phyloP scores from a whole-genome alignment of 2,888 invertebrate genomes.

The Coelopa pilipes region DNA sequence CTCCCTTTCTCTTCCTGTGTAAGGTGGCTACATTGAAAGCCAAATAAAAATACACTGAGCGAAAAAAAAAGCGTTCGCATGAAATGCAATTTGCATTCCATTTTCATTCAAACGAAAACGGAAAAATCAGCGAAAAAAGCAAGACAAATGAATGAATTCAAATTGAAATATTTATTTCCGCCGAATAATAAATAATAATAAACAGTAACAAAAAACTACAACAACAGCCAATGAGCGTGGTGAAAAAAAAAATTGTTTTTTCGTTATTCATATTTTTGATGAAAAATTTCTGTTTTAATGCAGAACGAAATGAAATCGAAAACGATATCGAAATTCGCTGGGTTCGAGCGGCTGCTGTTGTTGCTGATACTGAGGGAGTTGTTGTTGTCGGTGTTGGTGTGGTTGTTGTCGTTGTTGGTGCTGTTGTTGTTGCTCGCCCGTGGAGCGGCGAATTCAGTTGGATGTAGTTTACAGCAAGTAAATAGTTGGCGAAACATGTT shows the following conservation, averaged over 20 bases:
- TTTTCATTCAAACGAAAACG: neutral
- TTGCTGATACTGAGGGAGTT: too few species aligned
- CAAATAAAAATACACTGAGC: neutral
- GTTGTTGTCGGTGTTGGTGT: too few species aligned
- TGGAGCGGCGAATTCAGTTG: neutral
- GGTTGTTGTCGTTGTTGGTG: too few species aligned
- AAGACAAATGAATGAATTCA: constrained; percentile 2
- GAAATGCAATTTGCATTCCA: neutral
- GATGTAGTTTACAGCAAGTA: neutral
- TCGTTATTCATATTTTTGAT: neutral
- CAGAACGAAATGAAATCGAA: neutral
- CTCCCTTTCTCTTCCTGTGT: neutral
- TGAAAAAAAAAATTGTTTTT: neutral
- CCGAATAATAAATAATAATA: constrained; percentile 16
- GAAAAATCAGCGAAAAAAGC: neutral
- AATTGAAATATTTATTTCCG: constrained; percentile 16
- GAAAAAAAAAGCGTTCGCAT: neutral
- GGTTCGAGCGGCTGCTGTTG: too few species aligned
- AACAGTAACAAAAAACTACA: neutral
- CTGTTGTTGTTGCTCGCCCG: too few species aligned
- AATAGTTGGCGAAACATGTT: neutral
- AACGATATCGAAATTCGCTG: neutral
- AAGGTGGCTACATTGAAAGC: neutral
- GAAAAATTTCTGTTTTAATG: constrained; percentile 13
- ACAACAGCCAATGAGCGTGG: too few species aligned